Conservation (phyloP, 2,113 vertebrate species). For the cat (Felis catus) region DNA sequence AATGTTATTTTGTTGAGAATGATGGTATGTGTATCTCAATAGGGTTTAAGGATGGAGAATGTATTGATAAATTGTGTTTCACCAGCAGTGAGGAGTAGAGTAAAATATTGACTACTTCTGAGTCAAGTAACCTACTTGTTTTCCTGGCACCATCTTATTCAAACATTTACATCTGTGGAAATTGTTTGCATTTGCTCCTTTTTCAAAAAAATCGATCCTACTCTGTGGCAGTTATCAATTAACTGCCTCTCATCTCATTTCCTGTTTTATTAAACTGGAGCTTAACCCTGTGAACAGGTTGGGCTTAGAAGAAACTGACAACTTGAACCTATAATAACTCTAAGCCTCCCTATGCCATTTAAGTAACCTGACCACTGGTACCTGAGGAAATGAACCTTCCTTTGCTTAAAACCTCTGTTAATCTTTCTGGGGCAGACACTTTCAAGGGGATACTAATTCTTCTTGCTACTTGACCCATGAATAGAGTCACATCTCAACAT, state of each 20-base stretch:
- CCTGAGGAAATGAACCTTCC: background rate
- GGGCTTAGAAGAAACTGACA: background rate
- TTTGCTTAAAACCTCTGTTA: background rate
- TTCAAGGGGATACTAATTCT: background rate
- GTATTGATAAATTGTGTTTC: background rate
- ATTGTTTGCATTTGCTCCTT: background rate
- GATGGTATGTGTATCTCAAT: background rate
- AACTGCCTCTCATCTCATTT: background rate
- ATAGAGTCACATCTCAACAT: background rate
- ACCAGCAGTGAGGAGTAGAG: background rate
- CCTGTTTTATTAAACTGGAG: background rate
- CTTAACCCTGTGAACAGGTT: background rate
- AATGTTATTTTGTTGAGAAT: background rate
- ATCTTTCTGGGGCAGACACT: background rate
- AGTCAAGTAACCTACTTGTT: background rate
- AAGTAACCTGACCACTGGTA: background rate
- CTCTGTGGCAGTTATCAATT: background rate
- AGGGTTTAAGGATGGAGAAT: background rate
- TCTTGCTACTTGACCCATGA: background rate
- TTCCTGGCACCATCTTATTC: background rate
- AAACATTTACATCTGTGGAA: background rate
- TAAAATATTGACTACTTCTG: background rate
- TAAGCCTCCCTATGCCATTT: background rate
- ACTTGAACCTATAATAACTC: background rate
- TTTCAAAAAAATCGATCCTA: background rate